Conservation (phyloP, 2,113 vertebrate genomes). For the Talpa occidentalis region DNA sequence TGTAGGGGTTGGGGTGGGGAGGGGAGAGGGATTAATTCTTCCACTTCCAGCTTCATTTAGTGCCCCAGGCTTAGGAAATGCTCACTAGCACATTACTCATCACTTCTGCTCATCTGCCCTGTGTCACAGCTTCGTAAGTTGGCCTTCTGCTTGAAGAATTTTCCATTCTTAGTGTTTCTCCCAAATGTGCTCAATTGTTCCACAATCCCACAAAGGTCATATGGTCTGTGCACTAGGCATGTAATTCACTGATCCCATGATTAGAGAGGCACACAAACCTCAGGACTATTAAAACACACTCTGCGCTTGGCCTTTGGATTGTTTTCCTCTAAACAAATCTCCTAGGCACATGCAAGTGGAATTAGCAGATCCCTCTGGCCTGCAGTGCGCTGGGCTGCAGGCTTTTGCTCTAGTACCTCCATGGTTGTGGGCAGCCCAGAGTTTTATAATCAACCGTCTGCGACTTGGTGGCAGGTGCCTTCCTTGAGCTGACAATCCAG, state of each 20-base stretch:
- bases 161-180: slow-evolving; percentile 59
- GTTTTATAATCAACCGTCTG: not conserved
- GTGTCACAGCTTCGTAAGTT: not conserved
- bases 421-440: not conserved
- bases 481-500: not conserved
- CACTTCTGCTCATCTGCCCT: not conserved
- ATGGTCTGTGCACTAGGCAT: slow-evolving; percentile 63
- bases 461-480: not conserved
- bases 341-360: slow-evolving; percentile 66
- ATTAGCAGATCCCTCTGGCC: slow-evolving; percentile 53
- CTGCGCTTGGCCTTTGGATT: slow-evolving; percentile 67
- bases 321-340: slow-evolving; percentile 60
- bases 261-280: slow-evolving; percentile 78
- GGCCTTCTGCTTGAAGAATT: slow-evolving; percentile 60
- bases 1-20: not conserved
- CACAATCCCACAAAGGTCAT: slow-evolving; percentile 66
- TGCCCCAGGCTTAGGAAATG: slow-evolving; percentile 21
- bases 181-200: slow-evolving; percentile 69
- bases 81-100: not conserved
- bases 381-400: not conserved
- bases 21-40: not conserved
- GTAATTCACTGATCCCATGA: slow-evolving; percentile 79
- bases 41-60: slow-evolving; percentile 9
- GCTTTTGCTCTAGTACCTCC: slow-evolving; percentile 11
- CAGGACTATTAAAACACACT: slow-evolving; percentile 69